phyloP scores from a whole-genome alignment of 2,113 vertebrate genomes.

The Campylorhamphus procurvoides region DNA sequence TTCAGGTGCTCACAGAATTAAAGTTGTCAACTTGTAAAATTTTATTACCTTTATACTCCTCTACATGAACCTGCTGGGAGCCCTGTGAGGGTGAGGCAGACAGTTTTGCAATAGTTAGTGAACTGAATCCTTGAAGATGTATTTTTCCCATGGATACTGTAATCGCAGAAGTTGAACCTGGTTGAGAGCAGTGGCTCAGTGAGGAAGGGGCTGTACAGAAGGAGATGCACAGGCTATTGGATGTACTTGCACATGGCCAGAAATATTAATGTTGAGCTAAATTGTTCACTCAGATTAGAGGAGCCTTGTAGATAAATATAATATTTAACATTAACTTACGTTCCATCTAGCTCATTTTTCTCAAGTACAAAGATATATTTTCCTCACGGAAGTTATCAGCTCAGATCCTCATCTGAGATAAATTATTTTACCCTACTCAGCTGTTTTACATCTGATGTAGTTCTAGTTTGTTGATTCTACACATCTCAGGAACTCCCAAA shows the following conservation, averaged over 20 bases:
- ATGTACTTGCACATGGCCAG: background rate
- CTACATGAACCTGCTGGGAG: background rate
- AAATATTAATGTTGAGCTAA: background rate
- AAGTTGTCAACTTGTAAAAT: background rate
- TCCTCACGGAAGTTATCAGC: background rate
- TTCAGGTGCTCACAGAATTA: constrained; percentile 28
- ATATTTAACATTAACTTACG: background rate
- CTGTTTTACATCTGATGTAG: background rate
- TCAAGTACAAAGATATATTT: background rate
- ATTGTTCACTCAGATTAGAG: background rate
- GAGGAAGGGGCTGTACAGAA: background rate
- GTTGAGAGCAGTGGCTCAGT: background rate
- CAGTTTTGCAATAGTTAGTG: background rate
- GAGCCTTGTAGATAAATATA: background rate
- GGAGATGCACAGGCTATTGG: background rate
- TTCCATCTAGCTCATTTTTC: background rate
- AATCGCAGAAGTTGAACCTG: background rate
- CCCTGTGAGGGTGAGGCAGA: background rate
- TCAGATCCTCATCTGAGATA: background rate
- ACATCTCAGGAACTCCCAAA: background rate
- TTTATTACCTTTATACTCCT: background rate
- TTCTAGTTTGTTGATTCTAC: background rate
- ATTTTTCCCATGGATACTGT: background rate
- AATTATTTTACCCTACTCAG: background rate
- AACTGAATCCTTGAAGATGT: background rate